phyloP scores from a whole-genome alignment of 2,113 vertebrate genomes.

The Paramisgurnus dabryanus region DNA sequence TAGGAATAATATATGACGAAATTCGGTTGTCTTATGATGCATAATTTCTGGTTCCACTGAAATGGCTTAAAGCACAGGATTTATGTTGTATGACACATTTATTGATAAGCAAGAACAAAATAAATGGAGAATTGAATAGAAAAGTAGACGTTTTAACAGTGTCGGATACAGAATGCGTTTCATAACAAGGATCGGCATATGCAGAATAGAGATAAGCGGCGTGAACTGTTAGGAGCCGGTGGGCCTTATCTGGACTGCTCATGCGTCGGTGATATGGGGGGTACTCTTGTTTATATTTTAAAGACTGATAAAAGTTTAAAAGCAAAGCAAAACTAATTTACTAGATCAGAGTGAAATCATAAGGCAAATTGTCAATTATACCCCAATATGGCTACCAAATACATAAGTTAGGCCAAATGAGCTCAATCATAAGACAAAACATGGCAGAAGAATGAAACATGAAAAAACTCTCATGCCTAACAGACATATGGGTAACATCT shows the following conservation, averaged over 20 bases:
- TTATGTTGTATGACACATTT: not conserved
- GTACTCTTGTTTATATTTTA: not conserved
- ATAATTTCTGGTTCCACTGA: constrained; percentile 17
- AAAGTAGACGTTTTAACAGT: not conserved
- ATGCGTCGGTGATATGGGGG: not conserved
- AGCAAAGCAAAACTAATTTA: not conserved
- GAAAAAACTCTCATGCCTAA: too few relatives aligned
- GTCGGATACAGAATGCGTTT: constrained; percentile 10
- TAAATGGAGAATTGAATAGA: not conserved
- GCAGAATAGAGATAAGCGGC: constrained; percentile 42
- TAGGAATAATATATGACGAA: not conserved
- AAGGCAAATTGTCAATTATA: not conserved
- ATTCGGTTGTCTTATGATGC: constrained; percentile 4
- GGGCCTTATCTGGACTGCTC: constrained; percentile 27
- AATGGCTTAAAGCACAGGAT: too few relatives aligned
- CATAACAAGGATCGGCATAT: constrained; percentile 10
- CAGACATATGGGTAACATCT: too few relatives aligned
- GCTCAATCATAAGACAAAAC: not conserved
- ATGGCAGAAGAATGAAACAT: not conserved
- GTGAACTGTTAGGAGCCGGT: not conserved
- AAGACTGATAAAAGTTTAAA: not conserved
- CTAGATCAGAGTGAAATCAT: not conserved
- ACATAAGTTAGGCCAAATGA: not conserved
- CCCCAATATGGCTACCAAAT: not conserved
- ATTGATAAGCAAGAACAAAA: not conserved